A percentile compares a stretch with the other conserved stretches of the same genome.
phyloP scores from a whole-genome alignment of 2,888 invertebrate genomes.

The Amiota minor region DNA sequence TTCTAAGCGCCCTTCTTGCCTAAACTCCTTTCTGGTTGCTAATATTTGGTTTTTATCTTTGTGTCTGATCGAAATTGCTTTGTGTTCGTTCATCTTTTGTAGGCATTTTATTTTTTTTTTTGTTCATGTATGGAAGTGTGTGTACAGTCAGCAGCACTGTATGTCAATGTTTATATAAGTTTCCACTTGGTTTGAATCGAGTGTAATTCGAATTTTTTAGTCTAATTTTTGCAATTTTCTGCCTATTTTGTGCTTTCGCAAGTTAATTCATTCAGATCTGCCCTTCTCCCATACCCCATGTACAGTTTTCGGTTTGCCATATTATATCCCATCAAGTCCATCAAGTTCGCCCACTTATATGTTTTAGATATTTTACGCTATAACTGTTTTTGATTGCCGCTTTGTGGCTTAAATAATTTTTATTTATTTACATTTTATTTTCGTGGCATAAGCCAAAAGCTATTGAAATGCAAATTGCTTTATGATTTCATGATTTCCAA shows the following conservation, averaged over 20 bases:
- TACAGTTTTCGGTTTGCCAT: neutral
- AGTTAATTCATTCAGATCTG: conserved; percentile 66
- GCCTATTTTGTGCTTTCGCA: conserved; percentile 53
- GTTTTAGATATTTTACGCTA: conserved; percentile 67
- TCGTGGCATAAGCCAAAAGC: conserved; percentile 37
- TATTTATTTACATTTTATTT: neutral
- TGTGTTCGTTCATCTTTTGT: conserved; percentile 55
- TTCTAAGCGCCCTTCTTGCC: neutral
- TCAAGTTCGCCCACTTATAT: conserved; percentile 40
- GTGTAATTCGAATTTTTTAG: conserved; percentile 53
- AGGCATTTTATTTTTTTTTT: conserved; percentile 63
- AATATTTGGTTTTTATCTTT: conserved; percentile 52
- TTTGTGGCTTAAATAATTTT: conserved; percentile 51
- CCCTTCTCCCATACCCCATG: conserved; percentile 4
- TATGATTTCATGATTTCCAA: conserved; percentile 59
- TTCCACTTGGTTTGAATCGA: conserved; percentile 15
- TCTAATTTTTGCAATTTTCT: conserved; percentile 57
- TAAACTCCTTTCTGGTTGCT: conserved; percentile 9
- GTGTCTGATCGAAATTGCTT: conserved; percentile 66
- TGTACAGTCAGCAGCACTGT: neutral
- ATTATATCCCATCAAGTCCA: too few relatives aligned
- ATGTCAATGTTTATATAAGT: neutral
- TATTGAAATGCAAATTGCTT: conserved; percentile 65
- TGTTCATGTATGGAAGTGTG: conserved; percentile 55
- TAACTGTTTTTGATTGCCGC: conserved; percentile 67